A percentile compares a stretch with the other conserved stretches of the same genome.
phyloP scores from a whole-genome alignment of 92 coral and sea anemone genomes.

The Nematostella vectensis region DNA sequence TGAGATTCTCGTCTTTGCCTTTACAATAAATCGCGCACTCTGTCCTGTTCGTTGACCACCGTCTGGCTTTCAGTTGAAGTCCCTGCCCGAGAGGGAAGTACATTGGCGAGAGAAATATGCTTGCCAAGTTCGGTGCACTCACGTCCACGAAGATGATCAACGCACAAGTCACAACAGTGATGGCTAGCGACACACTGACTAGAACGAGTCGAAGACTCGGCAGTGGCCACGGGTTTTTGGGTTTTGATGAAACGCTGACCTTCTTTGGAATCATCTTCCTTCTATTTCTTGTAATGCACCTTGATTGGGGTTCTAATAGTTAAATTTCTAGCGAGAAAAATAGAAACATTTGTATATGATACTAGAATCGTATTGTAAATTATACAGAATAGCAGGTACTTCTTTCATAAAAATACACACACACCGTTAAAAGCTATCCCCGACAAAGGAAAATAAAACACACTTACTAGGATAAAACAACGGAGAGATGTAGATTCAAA shows the following conservation, averaged over 20 bases:
- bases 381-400: background rate
- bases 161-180: slow-evolving; percentile 78
- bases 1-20: slow-evolving; percentile 73
- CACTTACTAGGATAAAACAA: no score
- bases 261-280: slow-evolving; percentile 63
- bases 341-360: no score
- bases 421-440: no score
- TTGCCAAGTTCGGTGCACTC: slow-evolving; percentile 88
- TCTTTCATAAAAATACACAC: no score
- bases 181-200: slow-evolving; percentile 94
- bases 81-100: slow-evolving; percentile 97
- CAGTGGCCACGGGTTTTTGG: slow-evolving; percentile 73
- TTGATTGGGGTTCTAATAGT: no score
- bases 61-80: slow-evolving; percentile 74
- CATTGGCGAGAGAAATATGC: slow-evolving; percentile 81
- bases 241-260: slow-evolving; percentile 40
- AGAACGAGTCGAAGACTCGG: slow-evolving; percentile 91
- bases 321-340: no score
- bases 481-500: no score
- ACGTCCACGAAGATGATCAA: slow-evolving; percentile 93
- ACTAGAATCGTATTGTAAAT: background rate
- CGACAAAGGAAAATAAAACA: no score
- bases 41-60: slow-evolving; percentile 88
- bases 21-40: slow-evolving; percentile 71
- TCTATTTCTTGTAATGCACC: no score